Base-by-base conservation (phyloP, 2,113 vertebrate species). In the Muscicapa adusta region DNA sequence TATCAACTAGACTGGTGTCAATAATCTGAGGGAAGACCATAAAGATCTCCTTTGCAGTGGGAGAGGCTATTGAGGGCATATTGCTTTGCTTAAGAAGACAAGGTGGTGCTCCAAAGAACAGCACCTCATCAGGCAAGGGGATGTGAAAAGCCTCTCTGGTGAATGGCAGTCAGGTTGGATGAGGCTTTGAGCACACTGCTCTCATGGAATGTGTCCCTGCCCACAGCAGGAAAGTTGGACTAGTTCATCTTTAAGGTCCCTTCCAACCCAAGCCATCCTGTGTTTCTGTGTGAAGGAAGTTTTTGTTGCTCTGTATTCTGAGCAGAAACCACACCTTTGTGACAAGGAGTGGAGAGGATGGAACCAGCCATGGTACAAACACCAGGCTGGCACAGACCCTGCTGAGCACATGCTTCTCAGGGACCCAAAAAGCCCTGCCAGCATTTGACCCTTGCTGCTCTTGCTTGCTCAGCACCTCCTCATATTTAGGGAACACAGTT, bases 291-390 rank as follows among this genome's bases (percentile, higher is more conserved):
- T 2, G 18, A 81, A 82, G 18, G 15, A 82, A 76, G 11, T 19
- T 18, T 73, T 72, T 3, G 1, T 5, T 25, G 13, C 19, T 51
- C 14, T 81, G n/a, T 66, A 8, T 63, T 84, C 17, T 65, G 22
- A 40, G 54, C 42, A 70, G 77, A 50, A 91, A 34, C 29, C n/a
- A 38, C 31, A 19, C 7, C 36, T 57, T 24, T 36, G 53, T 72
- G 28, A 38, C 40, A 14, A 36, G 63, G 22, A 73, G 28, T 50
- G n/a, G 29, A 86, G 60, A 77, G 38, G 38, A 34, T 3, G 3
- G 10, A 18, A 43, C 6, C 29, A 77, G 0, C 7, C n/a, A 22
- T 3, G 8, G 57, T 2, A 18, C 1, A 0, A 12, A 28, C 1
- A 1, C 19, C 20, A 61, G 36, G 31, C 42, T 77, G 70, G 18